A percentile compares a stretch with the other conserved stretches of the same genome.
These are phyloP conservation scores for Zaprionus obscuricornis DNA, from an alignment of 2,888 invertebrate genomes.

Conservation along the genomic window DNA sequence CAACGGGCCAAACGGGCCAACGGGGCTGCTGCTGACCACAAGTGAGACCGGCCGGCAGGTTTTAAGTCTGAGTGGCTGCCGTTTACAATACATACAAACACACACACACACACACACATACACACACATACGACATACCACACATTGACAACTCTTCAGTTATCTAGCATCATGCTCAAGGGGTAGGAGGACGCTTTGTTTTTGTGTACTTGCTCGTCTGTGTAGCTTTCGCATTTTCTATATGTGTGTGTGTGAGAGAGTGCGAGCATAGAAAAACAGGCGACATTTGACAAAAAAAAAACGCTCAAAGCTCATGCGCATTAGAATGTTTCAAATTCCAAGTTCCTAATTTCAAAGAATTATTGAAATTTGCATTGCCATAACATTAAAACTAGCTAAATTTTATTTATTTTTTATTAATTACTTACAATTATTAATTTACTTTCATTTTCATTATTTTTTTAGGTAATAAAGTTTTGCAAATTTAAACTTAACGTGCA, in stretches of 20 bases:
- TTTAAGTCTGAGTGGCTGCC: constrained; percentile 36
- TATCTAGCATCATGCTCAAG: neutral
- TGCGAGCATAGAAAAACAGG: neutral
- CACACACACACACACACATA: too few relatives aligned
- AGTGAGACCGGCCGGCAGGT: constrained; percentile 63
- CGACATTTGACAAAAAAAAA: too few relatives aligned
- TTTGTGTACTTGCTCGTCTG: constrained; percentile 62
- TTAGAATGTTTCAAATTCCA: constrained; percentile 18
- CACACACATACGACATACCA: too few relatives aligned
- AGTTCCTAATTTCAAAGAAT: neutral
- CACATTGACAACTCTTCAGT: constrained; percentile 23
- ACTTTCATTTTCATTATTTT: neutral
- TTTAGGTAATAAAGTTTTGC: neutral
- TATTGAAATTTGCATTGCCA: too few relatives aligned
- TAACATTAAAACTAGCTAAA: neutral
- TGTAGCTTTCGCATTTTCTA: constrained; percentile 3
- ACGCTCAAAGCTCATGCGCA: constrained; percentile 51
- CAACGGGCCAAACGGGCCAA: constrained; percentile 30
- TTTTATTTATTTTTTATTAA: too few relatives aligned
- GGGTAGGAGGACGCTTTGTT: constrained; percentile 56
- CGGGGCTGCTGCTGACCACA: constrained; percentile 63
- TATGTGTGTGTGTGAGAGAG: constrained; percentile 1
- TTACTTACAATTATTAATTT: too few relatives aligned
- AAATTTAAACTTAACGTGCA: constrained; percentile 49
- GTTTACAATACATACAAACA: constrained; percentile 66